A percentile compares a stretch with the other conserved stretches of the same genome.
Evolutionary conservation across 2,797 vertebrate genomes (phyloP).

Genomic region (Oreochromis grahami): DNA sequence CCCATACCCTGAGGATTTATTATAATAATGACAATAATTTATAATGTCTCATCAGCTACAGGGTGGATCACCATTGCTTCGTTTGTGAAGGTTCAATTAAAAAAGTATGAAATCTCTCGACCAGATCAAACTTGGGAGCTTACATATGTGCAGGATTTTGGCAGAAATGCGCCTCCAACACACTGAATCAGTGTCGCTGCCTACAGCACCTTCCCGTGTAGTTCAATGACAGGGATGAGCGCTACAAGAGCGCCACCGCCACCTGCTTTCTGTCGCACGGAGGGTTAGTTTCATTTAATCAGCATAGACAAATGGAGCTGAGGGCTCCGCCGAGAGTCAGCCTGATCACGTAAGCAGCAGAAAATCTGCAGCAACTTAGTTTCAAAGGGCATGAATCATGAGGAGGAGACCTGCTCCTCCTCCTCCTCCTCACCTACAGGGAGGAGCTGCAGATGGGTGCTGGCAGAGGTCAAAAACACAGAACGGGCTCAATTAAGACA

Average conservation of each 20-base stretch:
- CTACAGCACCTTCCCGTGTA: background rate
- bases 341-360: conserved; percentile 30
- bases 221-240: background rate
- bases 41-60: background rate
- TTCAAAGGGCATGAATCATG: conserved; percentile 26
- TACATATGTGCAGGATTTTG: background rate
- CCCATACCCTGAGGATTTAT: background rate
- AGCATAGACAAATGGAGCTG: conserved; percentile 20
- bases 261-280: background rate
- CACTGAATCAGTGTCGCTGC: background rate
- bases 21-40: background rate
- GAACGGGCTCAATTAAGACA: conserved; percentile 8
- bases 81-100: background rate
- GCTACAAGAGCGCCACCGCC: background rate
- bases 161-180: background rate
- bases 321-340: conserved; percentile 1
- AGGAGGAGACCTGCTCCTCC: background rate
- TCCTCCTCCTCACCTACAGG: background rate
- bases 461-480: conserved; percentile 22
- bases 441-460: conserved; percentile 8
- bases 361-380: conserved; percentile 22
- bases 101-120: fast-evolving
- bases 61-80: fast-evolving
- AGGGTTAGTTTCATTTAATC: conserved; percentile 7
- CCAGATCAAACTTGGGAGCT: background rate